A percentile compares a stretch with the other conserved stretches of the same genome.
These are phyloP conservation scores for Polydrusus pterygomalis DNA, from an alignment of 2,888 invertebrate genomes.

Conservation along the genomic window DNA sequence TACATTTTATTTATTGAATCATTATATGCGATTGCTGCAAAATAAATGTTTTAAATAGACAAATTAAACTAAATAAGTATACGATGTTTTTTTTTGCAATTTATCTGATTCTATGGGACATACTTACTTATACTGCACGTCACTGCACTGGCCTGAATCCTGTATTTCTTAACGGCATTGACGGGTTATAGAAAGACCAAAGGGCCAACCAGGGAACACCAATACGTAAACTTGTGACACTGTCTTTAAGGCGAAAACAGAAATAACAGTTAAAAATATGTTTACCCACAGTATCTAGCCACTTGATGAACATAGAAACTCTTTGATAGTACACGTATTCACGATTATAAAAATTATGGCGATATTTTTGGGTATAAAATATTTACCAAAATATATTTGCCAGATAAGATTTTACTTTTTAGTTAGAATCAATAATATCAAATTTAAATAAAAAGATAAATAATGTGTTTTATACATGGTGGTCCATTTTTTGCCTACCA, in stretches of 20 bases:
- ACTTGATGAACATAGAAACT: background rate
- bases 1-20: too few species aligned
- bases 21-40: too few species aligned
- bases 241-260: background rate
- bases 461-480: background rate
- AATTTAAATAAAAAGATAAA: constrained; percentile 27
- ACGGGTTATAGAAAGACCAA: too few species aligned
- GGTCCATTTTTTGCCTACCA: too few species aligned
- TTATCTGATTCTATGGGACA: too few species aligned
- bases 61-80: too few species aligned
- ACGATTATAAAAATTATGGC: background rate
- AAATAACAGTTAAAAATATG: too few species aligned
- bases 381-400: constrained; percentile 29
- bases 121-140: too few species aligned
- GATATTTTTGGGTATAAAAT: constrained; percentile 27
- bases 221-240: background rate
- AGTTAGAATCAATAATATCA: constrained; percentile 16
- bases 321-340: background rate
- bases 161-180: too few species aligned
- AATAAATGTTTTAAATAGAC: too few species aligned
- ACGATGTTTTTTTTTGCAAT: too few species aligned
- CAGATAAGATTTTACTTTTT: constrained; percentile 23
- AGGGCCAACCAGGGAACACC: background rate
- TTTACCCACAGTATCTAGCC: background rate
- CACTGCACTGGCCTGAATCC: too few species aligned